These are phyloP conservation scores for Nymphalis c-album DNA, from an alignment of 2,888 invertebrate species.

Conservation along the genomic window DNA sequence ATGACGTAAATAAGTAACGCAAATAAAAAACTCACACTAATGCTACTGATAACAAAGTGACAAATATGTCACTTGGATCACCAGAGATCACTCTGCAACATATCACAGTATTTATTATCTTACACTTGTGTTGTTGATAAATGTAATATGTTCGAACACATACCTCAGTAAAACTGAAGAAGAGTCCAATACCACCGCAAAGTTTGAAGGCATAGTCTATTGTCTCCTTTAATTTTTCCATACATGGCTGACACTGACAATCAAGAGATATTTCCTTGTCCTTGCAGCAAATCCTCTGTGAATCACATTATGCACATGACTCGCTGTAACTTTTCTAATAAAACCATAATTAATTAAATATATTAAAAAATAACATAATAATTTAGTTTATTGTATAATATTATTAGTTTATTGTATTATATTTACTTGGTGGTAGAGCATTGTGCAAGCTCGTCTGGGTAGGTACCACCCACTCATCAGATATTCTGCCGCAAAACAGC, in stretches of 20 bases:
- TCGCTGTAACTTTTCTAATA: background rate
- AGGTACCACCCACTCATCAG: no score
- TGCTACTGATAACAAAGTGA: background rate
- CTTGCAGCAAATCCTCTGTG: slow-evolving; percentile 81
- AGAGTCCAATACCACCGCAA: slow-evolving; percentile 95
- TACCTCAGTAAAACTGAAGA: slow-evolving; percentile 99
- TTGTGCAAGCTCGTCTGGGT: no score
- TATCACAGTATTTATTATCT: slow-evolving; percentile 2
- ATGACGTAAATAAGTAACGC: no score
- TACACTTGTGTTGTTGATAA: background rate
- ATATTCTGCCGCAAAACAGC: no score
- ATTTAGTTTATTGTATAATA: no score
- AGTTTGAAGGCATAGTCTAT: slow-evolving; percentile 94
- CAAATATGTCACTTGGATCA: background rate
- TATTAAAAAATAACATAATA: no score
- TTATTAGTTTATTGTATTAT: no score
- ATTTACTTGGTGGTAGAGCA: no score
- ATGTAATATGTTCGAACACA: background rate
- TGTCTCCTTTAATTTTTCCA: slow-evolving; percentile 86
- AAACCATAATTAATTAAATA: background rate
- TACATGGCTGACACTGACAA: slow-evolving; percentile 88
- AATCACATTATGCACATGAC: slow-evolving; percentile 35
- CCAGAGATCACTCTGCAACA: background rate
- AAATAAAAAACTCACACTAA: no score
- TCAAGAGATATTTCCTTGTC: slow-evolving; percentile 46